A percentile compares a stretch with the other conserved stretches of the same genome.
Evolutionary conservation across 2,113 vertebrate species (phyloP).

Genomic region (Tretioscincus oriximinensis): DNA sequence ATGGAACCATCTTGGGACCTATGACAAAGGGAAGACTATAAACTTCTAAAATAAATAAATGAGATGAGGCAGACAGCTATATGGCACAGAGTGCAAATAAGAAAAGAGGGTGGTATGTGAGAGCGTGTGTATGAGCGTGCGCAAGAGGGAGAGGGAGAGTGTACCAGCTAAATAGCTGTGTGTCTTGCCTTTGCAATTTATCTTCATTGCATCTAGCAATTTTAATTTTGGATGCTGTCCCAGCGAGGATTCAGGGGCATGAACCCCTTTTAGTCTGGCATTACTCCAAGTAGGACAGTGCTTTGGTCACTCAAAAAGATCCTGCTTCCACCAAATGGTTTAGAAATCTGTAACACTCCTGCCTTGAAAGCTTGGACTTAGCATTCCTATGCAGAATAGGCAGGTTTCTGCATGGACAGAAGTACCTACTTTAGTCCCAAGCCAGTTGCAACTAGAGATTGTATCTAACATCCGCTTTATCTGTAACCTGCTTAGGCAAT

Average conservation of each 20-base stretch:
- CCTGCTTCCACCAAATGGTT: not conserved
- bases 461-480: not conserved
- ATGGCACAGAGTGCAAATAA: not conserved
- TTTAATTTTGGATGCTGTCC: slow-evolving; percentile 9
- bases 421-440: not conserved
- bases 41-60: not conserved
- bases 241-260: slow-evolving; percentile 10
- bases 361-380: not conserved
- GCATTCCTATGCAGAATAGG: not conserved
- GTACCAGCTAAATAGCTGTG: not conserved
- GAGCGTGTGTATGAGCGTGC: no score
- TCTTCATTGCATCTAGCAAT: not conserved
- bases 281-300: slow-evolving; percentile 12
- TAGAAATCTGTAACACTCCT: slow-evolving; percentile 13
- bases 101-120: not conserved
- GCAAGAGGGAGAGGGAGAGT: no score
- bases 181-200: not conserved
- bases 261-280: slow-evolving; percentile 16
- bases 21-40: no score
- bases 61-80: not conserved
- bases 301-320: not conserved
- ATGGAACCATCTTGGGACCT: no score
- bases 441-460: not conserved
- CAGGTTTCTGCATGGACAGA: not conserved
- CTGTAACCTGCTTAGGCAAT: no score